These are phyloP conservation scores for Trypoxylus dichotomus DNA, from an alignment of 1,140 invertebrate species.

Conservation along the genomic window DNA sequence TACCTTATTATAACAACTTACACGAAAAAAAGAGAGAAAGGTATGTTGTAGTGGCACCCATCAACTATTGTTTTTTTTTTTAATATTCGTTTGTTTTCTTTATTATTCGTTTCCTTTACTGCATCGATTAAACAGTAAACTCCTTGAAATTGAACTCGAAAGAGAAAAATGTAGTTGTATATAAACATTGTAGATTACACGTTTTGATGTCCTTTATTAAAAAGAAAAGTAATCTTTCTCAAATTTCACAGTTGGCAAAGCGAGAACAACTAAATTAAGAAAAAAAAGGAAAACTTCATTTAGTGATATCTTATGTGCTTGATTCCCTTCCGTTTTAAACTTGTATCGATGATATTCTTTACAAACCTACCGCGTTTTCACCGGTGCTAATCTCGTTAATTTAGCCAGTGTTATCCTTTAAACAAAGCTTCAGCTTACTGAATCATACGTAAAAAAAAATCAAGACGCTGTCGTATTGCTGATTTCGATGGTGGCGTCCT, in stretches of 20 bases:
- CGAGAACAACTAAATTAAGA: background rate
- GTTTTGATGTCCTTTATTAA: background rate
- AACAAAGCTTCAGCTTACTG: background rate
- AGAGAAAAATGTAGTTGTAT: slow-evolving; percentile 10
- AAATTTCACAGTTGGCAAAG: background rate
- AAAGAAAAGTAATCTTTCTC: background rate
- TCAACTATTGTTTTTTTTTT: background rate
- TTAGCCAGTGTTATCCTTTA: background rate
- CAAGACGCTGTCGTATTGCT: background rate
- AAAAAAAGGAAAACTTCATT: background rate
- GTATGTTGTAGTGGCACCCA: background rate
- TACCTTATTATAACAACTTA: background rate
- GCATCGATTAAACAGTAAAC: background rate
- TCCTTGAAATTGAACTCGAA: background rate
- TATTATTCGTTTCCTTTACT: background rate
- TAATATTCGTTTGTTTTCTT: background rate
- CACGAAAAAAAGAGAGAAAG: background rate
- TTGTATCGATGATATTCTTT: background rate
- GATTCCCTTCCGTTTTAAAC: background rate
- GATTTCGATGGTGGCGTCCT: background rate
- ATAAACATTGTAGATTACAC: slow-evolving; percentile 23
- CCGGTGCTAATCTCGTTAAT: background rate
- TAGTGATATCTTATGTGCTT: slow-evolving; percentile 30
- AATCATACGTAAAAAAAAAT: background rate
- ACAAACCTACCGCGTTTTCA: background rate